A percentile compares a stretch with the other conserved stretches of the same genome.
These are phyloP conservation scores for Centropus bengalensis DNA, from an alignment of 2,113 vertebrate species.

Conservation along the genomic window DNA sequence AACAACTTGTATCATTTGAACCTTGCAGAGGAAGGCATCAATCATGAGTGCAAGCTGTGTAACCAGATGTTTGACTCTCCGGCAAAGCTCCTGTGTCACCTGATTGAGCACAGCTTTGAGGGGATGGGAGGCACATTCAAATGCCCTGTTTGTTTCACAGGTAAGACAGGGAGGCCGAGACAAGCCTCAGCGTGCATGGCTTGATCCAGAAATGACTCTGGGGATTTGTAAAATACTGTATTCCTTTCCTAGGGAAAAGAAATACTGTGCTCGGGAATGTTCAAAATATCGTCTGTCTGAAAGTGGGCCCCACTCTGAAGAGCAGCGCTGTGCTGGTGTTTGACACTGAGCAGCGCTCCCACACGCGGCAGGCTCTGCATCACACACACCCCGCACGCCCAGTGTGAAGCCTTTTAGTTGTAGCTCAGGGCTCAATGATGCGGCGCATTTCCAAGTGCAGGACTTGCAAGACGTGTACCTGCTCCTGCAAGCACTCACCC, in stretches of 20 bases:
- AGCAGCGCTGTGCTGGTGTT: background rate
- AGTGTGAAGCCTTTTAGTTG: background rate
- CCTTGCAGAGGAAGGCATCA: slow-evolving; percentile 99
- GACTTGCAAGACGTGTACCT: background rate
- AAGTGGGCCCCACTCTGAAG: background rate
- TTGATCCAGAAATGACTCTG: slow-evolving; percentile 63
- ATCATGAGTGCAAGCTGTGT: slow-evolving; percentile 99
- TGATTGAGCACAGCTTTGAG: slow-evolving; percentile 99
- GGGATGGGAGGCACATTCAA: slow-evolving; percentile 99
- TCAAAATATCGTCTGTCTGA: background rate
- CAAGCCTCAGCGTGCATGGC: slow-evolving; percentile 67
- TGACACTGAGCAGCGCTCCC: background rate
- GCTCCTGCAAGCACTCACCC: background rate
- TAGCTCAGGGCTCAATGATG: background rate
- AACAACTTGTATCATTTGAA: slow-evolving; percentile 80
- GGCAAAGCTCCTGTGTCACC: slow-evolving; percentile 99
- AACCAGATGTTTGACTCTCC: slow-evolving; percentile 99
- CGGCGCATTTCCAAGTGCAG: background rate
- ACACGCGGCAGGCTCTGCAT: rapidly evolving
- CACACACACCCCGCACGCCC: background rate
- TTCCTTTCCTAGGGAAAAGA: slow-evolving; percentile 43
- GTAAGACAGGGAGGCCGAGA: slow-evolving; percentile 80
- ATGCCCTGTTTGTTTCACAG: slow-evolving; percentile 99
- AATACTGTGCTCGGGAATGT: slow-evolving; percentile 5
- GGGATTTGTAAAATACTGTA: slow-evolving; percentile 68